Evolutionary conservation across 2,888 invertebrate species (phyloP).

Genomic region (Teleogryllus oceanicus): DNA sequence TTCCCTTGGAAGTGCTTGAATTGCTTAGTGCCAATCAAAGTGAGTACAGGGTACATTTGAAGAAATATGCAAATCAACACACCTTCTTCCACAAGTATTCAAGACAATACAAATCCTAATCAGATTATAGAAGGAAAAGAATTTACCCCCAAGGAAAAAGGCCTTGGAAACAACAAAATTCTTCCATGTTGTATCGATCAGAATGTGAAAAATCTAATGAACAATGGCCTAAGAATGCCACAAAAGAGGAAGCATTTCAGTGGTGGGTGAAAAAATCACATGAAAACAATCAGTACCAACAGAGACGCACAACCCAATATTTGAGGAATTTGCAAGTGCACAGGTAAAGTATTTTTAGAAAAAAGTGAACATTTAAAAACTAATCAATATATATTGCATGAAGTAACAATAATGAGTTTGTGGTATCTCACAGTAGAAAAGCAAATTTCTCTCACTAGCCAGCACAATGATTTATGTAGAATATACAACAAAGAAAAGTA

Average conservation of each 20-base stretch:
- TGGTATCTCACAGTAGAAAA: too few species aligned
- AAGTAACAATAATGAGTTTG: too few species aligned
- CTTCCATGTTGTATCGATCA: background rate
- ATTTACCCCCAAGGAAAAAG: background rate
- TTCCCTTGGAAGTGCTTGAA: slow-evolving; percentile 64
- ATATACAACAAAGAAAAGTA: too few species aligned
- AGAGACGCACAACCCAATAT: slow-evolving; percentile 50
- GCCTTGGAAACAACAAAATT: slow-evolving; percentile 19
- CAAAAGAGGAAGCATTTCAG: slow-evolving; percentile 51
- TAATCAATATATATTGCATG: too few species aligned
- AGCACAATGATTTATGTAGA: too few species aligned
- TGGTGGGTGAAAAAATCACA: slow-evolving; percentile 57
- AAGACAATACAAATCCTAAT: slow-evolving; percentile 44
- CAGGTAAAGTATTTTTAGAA: slow-evolving; percentile 40
- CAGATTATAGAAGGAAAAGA: background rate
- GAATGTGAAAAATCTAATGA: background rate
- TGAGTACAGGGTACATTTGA: slow-evolving; percentile 67
- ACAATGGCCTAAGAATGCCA: slow-evolving; percentile 12
- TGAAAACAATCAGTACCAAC: slow-evolving; percentile 40
- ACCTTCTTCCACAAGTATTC: slow-evolving; percentile 43
- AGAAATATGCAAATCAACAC: slow-evolving; percentile 69
- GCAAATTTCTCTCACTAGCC: too few species aligned
- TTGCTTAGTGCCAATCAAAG: slow-evolving; percentile 65
- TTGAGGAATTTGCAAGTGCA: slow-evolving; percentile 71
- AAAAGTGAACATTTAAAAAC: background rate